These are phyloP conservation scores for Phoeniculus purpureus DNA, from an alignment of 2,797 vertebrate species.

Conservation along the genomic window DNA sequence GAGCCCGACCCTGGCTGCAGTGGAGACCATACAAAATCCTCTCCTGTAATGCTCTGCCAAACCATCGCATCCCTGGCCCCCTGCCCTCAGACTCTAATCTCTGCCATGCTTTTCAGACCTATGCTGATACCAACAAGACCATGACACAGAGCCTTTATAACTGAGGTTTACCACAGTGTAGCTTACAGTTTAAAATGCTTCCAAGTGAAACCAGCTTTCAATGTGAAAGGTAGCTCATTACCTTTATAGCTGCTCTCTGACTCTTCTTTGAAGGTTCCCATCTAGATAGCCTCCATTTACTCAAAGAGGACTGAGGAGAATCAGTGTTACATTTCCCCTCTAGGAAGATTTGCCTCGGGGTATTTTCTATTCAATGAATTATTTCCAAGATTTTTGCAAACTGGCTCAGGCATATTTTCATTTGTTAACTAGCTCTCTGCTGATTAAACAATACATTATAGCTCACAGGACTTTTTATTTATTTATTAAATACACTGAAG, in stretches of 20 bases:
- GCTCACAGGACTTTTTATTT: background rate
- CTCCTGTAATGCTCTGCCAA: background rate
- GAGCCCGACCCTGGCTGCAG: background rate
- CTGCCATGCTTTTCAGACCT: background rate
- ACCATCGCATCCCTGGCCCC: background rate
- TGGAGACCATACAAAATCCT: background rate
- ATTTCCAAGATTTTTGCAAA: constrained; percentile 15
- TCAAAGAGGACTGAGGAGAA: background rate
- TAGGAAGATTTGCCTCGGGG: background rate
- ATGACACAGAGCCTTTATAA: background rate
- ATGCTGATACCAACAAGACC: background rate
- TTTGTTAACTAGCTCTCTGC: background rate
- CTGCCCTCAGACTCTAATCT: background rate
- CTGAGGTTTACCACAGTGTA: background rate
- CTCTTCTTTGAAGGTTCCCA: background rate
- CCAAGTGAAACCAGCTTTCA: background rate
- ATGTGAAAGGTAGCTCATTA: background rate
- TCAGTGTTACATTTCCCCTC: background rate
- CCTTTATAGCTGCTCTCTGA: background rate
- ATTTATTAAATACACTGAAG: constrained; percentile 27
- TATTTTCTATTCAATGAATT: constrained; percentile 11
- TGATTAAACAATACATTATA: background rate
- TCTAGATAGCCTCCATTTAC: background rate
- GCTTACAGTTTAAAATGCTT: background rate
- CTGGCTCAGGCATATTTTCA: background rate